These are phyloP conservation scores for Calephelis perditalis DNA, from an alignment of 2,888 invertebrate species.

Conservation along the genomic window DNA sequence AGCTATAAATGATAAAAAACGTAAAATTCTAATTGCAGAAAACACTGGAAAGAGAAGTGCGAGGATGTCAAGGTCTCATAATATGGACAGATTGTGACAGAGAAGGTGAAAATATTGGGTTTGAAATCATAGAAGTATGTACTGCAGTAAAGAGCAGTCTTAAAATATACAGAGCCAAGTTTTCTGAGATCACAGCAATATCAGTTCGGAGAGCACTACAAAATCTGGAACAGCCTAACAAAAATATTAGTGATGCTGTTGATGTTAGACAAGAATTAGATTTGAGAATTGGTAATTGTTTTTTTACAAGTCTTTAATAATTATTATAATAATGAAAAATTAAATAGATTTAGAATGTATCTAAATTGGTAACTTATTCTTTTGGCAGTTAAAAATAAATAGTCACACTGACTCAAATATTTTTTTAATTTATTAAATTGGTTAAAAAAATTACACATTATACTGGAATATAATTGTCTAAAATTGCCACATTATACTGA, in stretches of 20 bases:
- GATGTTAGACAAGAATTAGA: constrained; percentile 94
- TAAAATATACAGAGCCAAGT: constrained; percentile 88
- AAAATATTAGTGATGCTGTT: constrained; percentile 93
- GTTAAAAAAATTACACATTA: no score
- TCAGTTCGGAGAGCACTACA: constrained; percentile 90
- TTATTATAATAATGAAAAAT: no score
- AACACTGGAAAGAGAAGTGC: constrained; percentile 83
- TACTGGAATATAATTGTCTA: no score
- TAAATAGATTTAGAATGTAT: no score
- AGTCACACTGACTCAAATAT: no score
- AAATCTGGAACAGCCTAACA: constrained; percentile 88
- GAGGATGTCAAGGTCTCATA: constrained; percentile 85
- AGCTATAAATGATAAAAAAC: background rate
- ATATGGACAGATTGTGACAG: constrained; percentile 99
- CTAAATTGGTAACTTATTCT: no score
- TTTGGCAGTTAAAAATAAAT: no score
- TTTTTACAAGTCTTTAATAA: background rate
- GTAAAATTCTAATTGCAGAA: constrained; percentile 56
- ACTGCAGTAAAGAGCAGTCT: constrained; percentile 85
- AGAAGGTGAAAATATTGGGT: constrained; percentile 99
- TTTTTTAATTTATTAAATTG: no score
- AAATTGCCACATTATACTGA: no score
- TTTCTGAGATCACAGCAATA: constrained; percentile 96
- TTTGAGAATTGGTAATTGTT: constrained; percentile 88
- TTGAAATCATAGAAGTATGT: constrained; percentile 96